Base-by-base conservation (phyloP, 2,797 vertebrate species). In the Ciconia nigra region DNA sequence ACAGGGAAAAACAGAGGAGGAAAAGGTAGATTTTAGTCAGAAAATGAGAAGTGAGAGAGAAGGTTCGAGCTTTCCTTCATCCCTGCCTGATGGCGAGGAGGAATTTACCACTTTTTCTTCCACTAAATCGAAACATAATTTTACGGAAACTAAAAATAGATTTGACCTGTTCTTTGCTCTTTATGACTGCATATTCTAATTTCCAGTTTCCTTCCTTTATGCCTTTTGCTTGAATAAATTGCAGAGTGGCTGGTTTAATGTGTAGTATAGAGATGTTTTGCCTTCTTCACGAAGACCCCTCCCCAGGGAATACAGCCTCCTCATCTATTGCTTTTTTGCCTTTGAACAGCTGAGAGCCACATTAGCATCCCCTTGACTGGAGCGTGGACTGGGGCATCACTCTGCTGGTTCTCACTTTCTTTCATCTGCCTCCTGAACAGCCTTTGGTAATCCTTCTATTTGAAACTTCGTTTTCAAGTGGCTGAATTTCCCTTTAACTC, bases 361-460 rank as follows among this genome's bases (percentile, higher is more conserved):
- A 42, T 91, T 63, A 94, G 33, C 71, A 86, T 66, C 61, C 85
- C 82, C 44, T 62, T 74, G 66, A 88, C 80, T 77, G 72, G 37
- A 90, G 62, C 3, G 1, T 33, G 77, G 72, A 63, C 61, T 78
- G 31, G 73, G 46, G 24, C 31, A 0, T 70, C 7, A 26, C 66
- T 86, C 81, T 80, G 70, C 58, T 0, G 1, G 10, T 80, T 86
- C 73, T 76, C 59, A 37, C 59, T 83, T 86, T 33, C 79, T 92
- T 96, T 96, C 61, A 90, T 92, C 91, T 93, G 52, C 51, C 78
- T 93, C 69, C 91, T 55, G 57, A 91, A 74, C 62, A 46, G 70
- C 79, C 82, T 93, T 90, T 87, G 61, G 67, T 83, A 88, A 94
- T 80, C 49, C 62, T 93, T 63, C 51, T 28, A 21, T 46, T 63